phyloP scores from a whole-genome alignment of 2,888 invertebrate genomes.

The Sinopyrophorus schimmeli region DNA sequence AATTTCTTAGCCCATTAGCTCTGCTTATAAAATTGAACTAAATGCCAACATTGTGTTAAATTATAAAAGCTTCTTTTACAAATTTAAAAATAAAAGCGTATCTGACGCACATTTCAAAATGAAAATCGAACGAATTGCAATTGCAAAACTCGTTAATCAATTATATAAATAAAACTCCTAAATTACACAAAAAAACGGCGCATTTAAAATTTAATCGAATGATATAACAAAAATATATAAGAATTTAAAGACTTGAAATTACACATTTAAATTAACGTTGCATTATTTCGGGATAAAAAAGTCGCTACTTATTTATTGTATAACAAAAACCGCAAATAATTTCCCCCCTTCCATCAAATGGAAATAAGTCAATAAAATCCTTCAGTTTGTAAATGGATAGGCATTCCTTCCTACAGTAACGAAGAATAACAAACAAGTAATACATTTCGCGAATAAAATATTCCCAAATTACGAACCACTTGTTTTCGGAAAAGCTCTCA shows the following conservation, averaged over 20 bases:
- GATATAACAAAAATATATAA: no score
- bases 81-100: slow-evolving; percentile 4
- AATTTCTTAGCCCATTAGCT: no score
- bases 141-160: no score
- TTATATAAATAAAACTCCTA: no score
- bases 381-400: slow-evolving; percentile 36
- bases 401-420: slow-evolving; percentile 29
- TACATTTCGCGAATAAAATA: slow-evolving; percentile 30
- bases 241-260: no score
- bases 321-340: slow-evolving; percentile 34
- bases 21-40: no score
- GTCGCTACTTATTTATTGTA: slow-evolving; percentile 32
- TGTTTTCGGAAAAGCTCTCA: slow-evolving; percentile 5
- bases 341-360: slow-evolving; percentile 23
- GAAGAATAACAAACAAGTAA: slow-evolving; percentile 32
- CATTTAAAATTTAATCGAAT: no score
- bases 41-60: no score
- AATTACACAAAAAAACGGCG: no score
- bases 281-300: background rate
- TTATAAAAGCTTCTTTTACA: no score
- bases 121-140: slow-evolving; percentile 2
- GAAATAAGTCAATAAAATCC: slow-evolving; percentile 32
- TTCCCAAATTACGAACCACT: slow-evolving; percentile 14
- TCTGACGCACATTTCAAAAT: slow-evolving; percentile 3
- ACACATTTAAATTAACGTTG: no score